These are phyloP conservation scores for Microctenopoma stevenorrisi DNA, from an alignment of 2,797 vertebrate genomes.

Conservation along the genomic window DNA sequence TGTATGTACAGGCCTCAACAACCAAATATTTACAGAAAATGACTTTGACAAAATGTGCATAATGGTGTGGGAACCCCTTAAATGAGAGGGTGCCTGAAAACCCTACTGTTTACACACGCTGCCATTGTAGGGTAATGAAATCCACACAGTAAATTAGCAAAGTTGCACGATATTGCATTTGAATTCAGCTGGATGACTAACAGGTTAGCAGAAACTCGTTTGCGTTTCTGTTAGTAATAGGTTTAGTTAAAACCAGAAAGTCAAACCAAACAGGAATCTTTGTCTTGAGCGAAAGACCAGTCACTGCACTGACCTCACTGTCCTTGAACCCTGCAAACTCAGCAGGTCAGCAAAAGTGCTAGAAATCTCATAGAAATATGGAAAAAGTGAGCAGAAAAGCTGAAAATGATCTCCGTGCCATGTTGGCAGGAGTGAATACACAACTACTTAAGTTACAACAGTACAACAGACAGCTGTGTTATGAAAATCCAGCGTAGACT, in stretches of 20 bases:
- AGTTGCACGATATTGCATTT: constrained; percentile 27
- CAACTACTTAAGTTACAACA: not conserved
- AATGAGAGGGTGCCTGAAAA: constrained; percentile 38
- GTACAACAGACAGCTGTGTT: not conserved
- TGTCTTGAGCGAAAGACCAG: not conserved
- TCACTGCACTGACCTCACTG: not conserved
- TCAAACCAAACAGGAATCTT: not conserved
- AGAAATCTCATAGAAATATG: not conserved
- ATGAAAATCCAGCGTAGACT: constrained; percentile 30
- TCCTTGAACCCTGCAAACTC: too few species aligned
- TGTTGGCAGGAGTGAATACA: not conserved
- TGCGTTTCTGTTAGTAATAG: not conserved
- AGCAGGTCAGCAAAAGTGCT: not conserved
- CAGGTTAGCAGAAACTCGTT: constrained; percentile 3
- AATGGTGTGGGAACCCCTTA: constrained; percentile 32
- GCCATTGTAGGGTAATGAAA: constrained; percentile 31
- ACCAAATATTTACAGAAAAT: constrained; percentile 35
- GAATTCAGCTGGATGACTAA: constrained; percentile 15
- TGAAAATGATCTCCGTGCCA: not conserved
- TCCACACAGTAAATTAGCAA: constrained; percentile 22
- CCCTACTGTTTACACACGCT: constrained; percentile 18
- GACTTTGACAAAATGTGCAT: constrained; percentile 8
- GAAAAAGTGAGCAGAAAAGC: not conserved
- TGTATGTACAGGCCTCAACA: constrained; percentile 8
- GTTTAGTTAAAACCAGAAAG: not conserved